Evolutionary conservation across 2,797 vertebrate genomes (phyloP), one percentile per base, ranked within the genome.

Genomic region (Emys orbicularis): DNA sequence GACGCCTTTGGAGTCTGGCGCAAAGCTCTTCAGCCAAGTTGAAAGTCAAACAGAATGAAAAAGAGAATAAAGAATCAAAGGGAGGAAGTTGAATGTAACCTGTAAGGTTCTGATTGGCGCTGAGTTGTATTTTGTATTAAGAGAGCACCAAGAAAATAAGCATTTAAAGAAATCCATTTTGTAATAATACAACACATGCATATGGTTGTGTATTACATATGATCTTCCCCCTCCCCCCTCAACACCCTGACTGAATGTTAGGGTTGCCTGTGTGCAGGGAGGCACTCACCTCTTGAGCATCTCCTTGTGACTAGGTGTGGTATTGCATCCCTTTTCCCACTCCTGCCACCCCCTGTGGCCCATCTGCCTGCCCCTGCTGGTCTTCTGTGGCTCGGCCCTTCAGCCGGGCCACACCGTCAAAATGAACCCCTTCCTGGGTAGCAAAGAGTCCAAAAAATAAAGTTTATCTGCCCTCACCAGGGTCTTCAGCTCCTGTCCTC

Each of bases 11-110:
- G 90, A 92, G 81, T 77, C 72, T 4, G 77, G 37, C 80, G 54
- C 57, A 81, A 41, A 80, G 94, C 74, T 81, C 85, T 86, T 88
- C 49, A 61, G 65, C 82, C 47, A 81, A 89, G 83, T 82, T 82
- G 90, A 88, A 81, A 93, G 91, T 65, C 94, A 93, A 91, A 96
- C 94, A 86, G 87, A 97, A 93, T 85, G 87, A 79, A 94, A 81
- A 94, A 94, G 95, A 87, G 93, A 96, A 95, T 94, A 96, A 95
- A 83, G 86, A 95, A 97, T 94, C 88, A 93, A 97, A 97, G 92
- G 92, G 8, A 37, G 81, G 52, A 81, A 94, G 79, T 3, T 92
- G 81, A 92, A 94, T 86, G 91, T 84, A 61, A 50, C 68, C 83
- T 16, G 8, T 72, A n/a, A 87, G 86, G 47, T 23, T 68, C 85